Evolutionary conservation across 1,140 invertebrate genomes (phyloP), one percentile per base, ranked within the genome.

Genomic region (Scaptomyza montana): DNA sequence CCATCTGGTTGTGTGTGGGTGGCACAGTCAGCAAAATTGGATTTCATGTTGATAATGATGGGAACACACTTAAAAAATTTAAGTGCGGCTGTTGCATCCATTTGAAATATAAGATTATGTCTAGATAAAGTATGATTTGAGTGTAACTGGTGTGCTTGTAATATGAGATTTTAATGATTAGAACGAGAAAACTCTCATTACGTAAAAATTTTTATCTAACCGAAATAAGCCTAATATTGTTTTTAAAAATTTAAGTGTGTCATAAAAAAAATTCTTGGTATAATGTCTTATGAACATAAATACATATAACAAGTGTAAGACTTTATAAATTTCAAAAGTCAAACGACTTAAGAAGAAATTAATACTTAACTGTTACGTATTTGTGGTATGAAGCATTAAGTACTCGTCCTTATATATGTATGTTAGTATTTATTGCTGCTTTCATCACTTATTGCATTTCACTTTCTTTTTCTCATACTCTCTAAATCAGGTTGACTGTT

Each of bases 1-100:
- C 46, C 61, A 66, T 36, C 62, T 65, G 53, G 10, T 8, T 36
- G 33, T 36, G 33, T 30, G 30, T 30, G 5, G 30, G 30, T 45
- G 16, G 6, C 28, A 46, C 8, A n/a, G 36, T 47, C 13, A 13
- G 9, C 36, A 63, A 30, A 79, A 80, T 80, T 80, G 74, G 55
- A 74, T 74, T 77, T 77, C 60, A 80, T 61, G 69, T 51, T n/a
- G 28, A 53, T 9, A 25, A 63, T 76, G 73, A 77, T 61, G 61
- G 57, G 77, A 78, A 70, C 30, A 43, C 59, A 53, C 46, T 36
- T 36, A 36, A 39, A 36, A 72, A 63, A 72, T 80, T 80, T 65
- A 80, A 80, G 57, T 76, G 77, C 77, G 71, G 57, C 67, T 68
- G 62, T 72, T 79, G 41, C 50, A 59, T 47, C 33, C 49, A 10